A percentile compares a stretch with the other conserved stretches of the same genome.
Conservation (phyloP, 2,888 invertebrate genomes). For the Hermaeophaga mercurialis region DNA sequence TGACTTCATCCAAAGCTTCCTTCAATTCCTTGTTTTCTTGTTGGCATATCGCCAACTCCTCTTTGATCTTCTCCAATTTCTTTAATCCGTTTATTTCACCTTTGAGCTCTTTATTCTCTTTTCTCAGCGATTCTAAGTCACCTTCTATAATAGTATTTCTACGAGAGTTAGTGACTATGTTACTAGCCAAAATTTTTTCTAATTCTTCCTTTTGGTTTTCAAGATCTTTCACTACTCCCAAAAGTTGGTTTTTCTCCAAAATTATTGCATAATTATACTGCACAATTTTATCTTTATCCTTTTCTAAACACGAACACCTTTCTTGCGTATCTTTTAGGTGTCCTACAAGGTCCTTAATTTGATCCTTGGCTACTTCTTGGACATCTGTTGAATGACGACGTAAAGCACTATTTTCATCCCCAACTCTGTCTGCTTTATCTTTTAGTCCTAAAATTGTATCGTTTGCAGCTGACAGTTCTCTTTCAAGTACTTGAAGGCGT, state of each 20-base stretch:
- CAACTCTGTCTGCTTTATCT: constrained; percentile 27
- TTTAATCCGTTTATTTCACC: constrained; percentile 15
- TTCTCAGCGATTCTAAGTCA: constrained; percentile 31
- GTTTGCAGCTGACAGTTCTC: constrained; percentile 37
- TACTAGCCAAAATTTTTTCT: constrained; percentile 39
- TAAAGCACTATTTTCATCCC: constrained; percentile 50
- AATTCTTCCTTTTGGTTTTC: constrained; percentile 34
- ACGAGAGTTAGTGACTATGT: constrained; percentile 34
- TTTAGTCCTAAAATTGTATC: constrained; percentile 34
- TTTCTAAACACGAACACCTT: constrained; percentile 42
- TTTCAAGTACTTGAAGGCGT: constrained; percentile 31
- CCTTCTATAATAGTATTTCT: constrained; percentile 38
- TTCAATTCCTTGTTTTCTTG: constrained; percentile 34
- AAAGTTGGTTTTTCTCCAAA: constrained; percentile 29
- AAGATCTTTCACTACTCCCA: constrained; percentile 22
- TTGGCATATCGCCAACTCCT: constrained; percentile 17
- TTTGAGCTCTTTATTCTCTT: constrained; percentile 29
- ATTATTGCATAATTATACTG: constrained; percentile 24
- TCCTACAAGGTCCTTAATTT: constrained; percentile 49
- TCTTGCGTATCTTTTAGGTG: constrained; percentile 44
- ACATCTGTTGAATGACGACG: constrained; percentile 49
- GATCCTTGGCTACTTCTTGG: constrained; percentile 51
- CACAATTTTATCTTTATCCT: constrained; percentile 27
- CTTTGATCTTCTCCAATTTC: constrained; percentile 23
- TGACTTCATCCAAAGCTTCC: constrained; percentile 23